These are phyloP conservation scores for Manis pentadactyla DNA, from an alignment of 2,797 vertebrate genomes.

Conservation along the genomic window DNA sequence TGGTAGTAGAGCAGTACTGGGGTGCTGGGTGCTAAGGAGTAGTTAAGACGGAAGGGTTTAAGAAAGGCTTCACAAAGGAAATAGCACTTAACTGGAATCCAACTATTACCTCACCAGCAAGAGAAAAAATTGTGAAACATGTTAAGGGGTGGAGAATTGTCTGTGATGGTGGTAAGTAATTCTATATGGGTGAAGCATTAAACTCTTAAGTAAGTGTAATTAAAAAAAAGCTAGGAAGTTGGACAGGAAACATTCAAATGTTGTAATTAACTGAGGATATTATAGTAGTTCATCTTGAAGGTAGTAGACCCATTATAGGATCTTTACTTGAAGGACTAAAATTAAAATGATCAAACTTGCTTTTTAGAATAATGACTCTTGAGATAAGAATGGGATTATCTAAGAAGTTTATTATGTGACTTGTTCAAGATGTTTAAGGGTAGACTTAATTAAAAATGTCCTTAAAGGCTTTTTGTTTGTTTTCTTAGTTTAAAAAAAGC, in stretches of 20 bases:
- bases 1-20: background rate
- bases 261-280: background rate
- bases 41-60: background rate
- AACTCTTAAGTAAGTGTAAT: background rate
- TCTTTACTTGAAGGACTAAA: background rate
- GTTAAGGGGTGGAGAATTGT: background rate
- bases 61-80: slow-evolving; percentile 57
- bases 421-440: background rate
- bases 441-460: background rate
- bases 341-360: background rate
- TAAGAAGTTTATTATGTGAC: background rate
- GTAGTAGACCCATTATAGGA: background rate
- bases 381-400: slow-evolving; percentile 7
- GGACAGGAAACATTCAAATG: background rate
- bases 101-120: background rate
- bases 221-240: slow-evolving; percentile 14
- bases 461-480: background rate
- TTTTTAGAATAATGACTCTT: background rate
- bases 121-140: slow-evolving; percentile 16
- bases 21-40: background rate
- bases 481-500: background rate
- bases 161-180: background rate
- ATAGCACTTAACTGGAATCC: slow-evolving; percentile 9
- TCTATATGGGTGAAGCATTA: background rate
- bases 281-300: background rate